Base-by-base conservation (phyloP, 2,797 vertebrate genomes). In the Silurus aristotelis region DNA sequence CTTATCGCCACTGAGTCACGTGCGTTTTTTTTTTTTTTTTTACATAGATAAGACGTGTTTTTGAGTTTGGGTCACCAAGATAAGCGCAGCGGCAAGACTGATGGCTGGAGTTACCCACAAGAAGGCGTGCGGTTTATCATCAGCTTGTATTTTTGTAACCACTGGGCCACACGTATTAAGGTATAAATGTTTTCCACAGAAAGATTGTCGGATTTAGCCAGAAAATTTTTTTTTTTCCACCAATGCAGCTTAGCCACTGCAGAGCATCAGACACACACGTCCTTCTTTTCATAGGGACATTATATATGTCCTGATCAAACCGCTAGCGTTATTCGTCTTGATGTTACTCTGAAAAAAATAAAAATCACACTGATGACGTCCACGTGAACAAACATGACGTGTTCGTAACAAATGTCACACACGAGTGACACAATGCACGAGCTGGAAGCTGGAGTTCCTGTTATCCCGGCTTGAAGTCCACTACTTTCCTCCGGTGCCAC, bases 11-110 rank as follows among this genome's bases (percentile, higher is more conserved):
- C 43, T 27, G 43, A 0, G 15, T 66, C 78, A 77, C 71, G 60
- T 27, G n/a, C 25, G 38, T 20, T 3, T 58, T 79, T 52, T 58
- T 79, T 52, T 79, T 52, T 10, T 52, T 52, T 52, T 52, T 52
- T 52, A 52, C n/a, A 10, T 20, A 80, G 63, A 80, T 80, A 80
- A 66, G 60, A 15, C 19, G 20, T 63, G 77, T 79, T 48, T 46
- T 46, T 79, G n/a, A 80, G 78, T 80, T 80, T 80, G 61, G 52
- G 22, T 46, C 25, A n/a, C 17, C 7, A 5, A 12, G 61, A 66
- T 48, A 66, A 64, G 46, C 1, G 19, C 22, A 25, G 55, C 3
- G 6, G 38, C 38, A 5, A 38, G 48, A 10, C 48, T 38, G 38
- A 38, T 38, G 38, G 5, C 48, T 52, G 6, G 6, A 52, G 48